Percentiles rank a stretch among this genome's conserved stretches.
Conservation (phyloP, 2,113 vertebrate species). For the Pelecanoides urinatrix region DNA sequence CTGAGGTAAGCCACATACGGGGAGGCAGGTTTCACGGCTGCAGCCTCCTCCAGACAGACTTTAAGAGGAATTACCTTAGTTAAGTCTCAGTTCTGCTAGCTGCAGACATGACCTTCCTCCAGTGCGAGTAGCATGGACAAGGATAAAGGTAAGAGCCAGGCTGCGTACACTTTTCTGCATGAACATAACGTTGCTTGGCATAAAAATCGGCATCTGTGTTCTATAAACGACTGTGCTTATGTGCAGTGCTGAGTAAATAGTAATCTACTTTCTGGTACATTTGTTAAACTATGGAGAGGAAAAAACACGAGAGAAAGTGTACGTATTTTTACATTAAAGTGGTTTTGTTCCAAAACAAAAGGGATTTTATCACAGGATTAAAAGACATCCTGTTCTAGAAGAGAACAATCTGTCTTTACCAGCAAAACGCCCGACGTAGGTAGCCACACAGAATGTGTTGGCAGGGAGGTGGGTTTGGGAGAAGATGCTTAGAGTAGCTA, state of each 20-base stretch:
- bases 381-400: neutral
- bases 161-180: accelerated
- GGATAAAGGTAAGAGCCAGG: neutral
- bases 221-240: no score
- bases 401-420: neutral
- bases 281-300: neutral
- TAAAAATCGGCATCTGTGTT: neutral
- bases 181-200: neutral
- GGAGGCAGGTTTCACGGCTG: neutral
- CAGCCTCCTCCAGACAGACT: neutral
- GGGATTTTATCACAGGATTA: neutral
- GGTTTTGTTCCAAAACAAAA: neutral
- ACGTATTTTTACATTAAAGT: neutral
- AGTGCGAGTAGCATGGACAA: accelerated
- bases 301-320: neutral
- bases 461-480: neutral
- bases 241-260: neutral
- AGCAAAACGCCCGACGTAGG: neutral
- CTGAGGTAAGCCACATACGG: accelerated
- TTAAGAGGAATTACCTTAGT: neutral
- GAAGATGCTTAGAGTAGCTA: neutral
- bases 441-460: neutral
- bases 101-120: neutral
- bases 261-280: neutral
- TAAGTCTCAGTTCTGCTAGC: neutral